Conservation (phyloP, 2,113 vertebrate genomes). For the Lophura nycthemera region DNA sequence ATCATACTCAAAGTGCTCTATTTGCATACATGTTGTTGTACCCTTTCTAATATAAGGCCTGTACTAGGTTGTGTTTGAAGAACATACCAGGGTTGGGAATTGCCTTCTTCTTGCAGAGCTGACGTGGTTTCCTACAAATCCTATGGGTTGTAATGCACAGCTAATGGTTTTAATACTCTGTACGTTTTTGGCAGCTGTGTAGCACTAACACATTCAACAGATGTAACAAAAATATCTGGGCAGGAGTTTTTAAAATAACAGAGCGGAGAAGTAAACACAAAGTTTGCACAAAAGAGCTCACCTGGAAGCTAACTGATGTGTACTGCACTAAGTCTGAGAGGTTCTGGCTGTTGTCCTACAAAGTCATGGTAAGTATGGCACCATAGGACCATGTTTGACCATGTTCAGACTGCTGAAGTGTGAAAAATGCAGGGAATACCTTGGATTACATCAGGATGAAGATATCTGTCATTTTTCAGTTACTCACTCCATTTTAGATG, state of each 20-base stretch:
- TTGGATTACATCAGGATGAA: not conserved
- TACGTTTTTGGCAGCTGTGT: not conserved
- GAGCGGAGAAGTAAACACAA: not conserved
- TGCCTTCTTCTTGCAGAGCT: not conserved
- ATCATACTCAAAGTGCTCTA: not conserved
- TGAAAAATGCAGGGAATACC: not conserved
- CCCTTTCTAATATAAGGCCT: not conserved
- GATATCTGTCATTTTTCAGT: not conserved
- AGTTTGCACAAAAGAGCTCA: not conserved
- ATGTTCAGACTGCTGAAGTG: not conserved
- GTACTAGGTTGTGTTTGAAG: fast-evolving
- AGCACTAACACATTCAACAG: not conserved
- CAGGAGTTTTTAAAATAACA: not conserved
- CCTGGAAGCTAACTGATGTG: not conserved
- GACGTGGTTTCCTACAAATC: not conserved
- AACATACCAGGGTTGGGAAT: not conserved
- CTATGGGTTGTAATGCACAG: not conserved
- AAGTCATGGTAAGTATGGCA: not conserved
- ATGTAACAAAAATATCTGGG: not conserved
- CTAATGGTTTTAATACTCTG: not conserved
- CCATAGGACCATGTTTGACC: not conserved
- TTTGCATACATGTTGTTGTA: fast-evolving
- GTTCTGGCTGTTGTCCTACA: not conserved
- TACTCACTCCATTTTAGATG: not conserved
- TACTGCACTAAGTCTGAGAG: not conserved